Evolutionary conservation across 1,140 invertebrate genomes (phyloP).

Genomic region (Arctopsyche grandis): DNA sequence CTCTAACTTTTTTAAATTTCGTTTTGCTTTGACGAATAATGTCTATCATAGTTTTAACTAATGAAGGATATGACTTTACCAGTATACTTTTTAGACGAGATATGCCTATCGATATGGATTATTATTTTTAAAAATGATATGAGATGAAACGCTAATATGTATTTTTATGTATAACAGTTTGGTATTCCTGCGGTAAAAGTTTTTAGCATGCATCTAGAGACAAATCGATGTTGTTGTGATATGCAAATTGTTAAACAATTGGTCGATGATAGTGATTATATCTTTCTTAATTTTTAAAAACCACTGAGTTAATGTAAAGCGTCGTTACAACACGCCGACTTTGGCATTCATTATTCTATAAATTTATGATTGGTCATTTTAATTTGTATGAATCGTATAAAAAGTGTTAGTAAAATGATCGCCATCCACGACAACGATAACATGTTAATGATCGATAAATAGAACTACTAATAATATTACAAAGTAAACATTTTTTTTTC

Average conservation of each 20-base stretch:
- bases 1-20: neutral
- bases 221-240: conserved; percentile 1
- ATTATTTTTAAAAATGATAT: conserved; percentile 29
- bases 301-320: neutral
- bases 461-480: conserved; percentile 39
- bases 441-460: conserved; percentile 51
- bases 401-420: conserved; percentile 52
- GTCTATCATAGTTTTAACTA: neutral
- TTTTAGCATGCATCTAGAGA: neutral
- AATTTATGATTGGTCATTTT: conserved; percentile 47
- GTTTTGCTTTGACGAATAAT: neutral
- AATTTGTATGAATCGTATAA: conserved; percentile 51
- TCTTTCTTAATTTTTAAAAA: neutral
- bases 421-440: conserved; percentile 38
- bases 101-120: conserved; percentile 42
- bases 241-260: conserved; percentile 25
- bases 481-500: conserved; percentile 34
- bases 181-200: neutral
- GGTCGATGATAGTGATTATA: conserved; percentile 33
- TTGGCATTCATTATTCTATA: conserved; percentile 21
- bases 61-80: conserved; percentile 7
- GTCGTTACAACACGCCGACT: conserved; percentile 5
- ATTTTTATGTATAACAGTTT: neutral
- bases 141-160: conserved; percentile 12
- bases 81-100: conserved; percentile 19